phyloP scores from a whole-genome alignment of 2,797 vertebrate genomes.

The Alosa sapidissima region DNA sequence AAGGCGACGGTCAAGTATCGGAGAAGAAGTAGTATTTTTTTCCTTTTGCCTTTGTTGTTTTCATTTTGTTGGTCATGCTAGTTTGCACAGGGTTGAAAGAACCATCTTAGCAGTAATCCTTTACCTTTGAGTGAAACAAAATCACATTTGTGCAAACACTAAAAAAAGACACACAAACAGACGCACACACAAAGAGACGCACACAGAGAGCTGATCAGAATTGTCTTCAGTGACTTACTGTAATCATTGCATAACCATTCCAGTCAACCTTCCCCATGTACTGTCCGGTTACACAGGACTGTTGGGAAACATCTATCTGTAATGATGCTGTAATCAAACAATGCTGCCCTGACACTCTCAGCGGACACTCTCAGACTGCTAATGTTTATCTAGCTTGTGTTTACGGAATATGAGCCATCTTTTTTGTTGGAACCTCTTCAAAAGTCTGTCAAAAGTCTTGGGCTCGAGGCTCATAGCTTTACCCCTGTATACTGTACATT shows the following conservation, averaged over 20 bases:
- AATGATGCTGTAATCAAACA: not conserved
- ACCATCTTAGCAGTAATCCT: not conserved
- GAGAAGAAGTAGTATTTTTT: not conserved
- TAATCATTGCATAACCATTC: not conserved
- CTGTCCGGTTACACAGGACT: not conserved
- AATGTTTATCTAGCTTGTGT: not conserved
- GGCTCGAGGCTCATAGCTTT: not conserved
- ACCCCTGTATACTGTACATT: too few relatives aligned
- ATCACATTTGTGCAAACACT: not conserved
- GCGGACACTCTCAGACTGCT: not conserved
- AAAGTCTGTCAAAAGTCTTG: not conserved
- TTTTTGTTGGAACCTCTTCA: not conserved
- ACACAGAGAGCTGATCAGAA: not conserved
- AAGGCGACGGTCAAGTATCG: not conserved
- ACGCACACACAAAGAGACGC: not conserved
- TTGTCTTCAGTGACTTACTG: not conserved
- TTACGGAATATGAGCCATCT: not conserved
- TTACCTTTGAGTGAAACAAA: not conserved
- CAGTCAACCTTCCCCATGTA: not conserved
- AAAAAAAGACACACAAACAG: not conserved
- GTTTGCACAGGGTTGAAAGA: not conserved
- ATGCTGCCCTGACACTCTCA: not conserved
- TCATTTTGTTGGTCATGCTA: not conserved
- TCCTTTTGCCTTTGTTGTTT: not conserved
- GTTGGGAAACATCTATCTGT: not conserved